Base-by-base conservation (phyloP, 2,888 invertebrate genomes). In the Lithophane semibrunnea region DNA sequence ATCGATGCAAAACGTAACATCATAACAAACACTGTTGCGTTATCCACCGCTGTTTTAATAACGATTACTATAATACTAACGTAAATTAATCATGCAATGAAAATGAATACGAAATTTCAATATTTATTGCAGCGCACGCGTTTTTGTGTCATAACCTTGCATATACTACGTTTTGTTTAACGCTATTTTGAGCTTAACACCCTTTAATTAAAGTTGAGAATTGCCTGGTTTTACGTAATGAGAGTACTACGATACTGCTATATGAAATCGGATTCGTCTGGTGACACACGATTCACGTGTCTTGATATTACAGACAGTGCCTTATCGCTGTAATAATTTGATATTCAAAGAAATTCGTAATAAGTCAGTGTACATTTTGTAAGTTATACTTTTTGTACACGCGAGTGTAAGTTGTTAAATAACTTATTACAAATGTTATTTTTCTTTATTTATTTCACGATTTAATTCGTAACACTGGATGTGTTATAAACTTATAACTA, bases 51-150 rank as follows among this genome's bases (percentile, higher is more conserved):
- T 82, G 79, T 84, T 87, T 88, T 77, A 87, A 88, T 87, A 89
- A 88, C 83, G 85, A 87, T 84, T 80, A 82, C 83, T 69, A 85
- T 80, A 80, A 85, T 69, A 79, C 80, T 82, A 84, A 87, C 86
- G 82, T 88, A 88, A 88, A 89, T 79, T 73, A 75, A 76, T 83
- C 72, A 85, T 75, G 90, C 81, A 88, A 90, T 89, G 85, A 82
- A 87, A 80, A 83, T 83, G 75, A 83, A 88, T 88, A 83, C 84
- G 82, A 88, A 88, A 90, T 91, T 86, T 87, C 86, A 86, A 87
- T 90, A 86, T 85, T 87, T 78, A 83, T 87, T 86, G 86, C 80
- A 75, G 67, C 42, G 76, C 47, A 73, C 70, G 64, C 63, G 49
- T 86, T 79, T 85, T 85, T 75, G 85, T 89, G 84, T 87, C 82